phyloP scores from a whole-genome alignment of 2,113 vertebrate genomes.

The Argyrosomus japonicus region DNA sequence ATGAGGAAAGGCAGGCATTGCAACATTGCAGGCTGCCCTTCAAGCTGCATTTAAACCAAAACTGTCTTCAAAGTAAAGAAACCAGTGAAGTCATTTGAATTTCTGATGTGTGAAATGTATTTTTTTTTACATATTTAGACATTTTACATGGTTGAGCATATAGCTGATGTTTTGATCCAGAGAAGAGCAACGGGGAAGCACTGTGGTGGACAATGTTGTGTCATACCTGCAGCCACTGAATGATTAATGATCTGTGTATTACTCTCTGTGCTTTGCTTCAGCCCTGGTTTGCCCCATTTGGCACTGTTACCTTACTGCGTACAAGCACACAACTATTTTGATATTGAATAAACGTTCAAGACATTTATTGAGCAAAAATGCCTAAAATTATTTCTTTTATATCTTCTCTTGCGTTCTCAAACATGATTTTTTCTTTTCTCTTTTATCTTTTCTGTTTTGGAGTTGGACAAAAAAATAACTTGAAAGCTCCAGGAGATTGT shows the following conservation, averaged over 20 bases:
- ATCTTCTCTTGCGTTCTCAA: too few relatives aligned
- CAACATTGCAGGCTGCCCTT: neutral
- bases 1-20: neutral
- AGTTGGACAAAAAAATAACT: too few relatives aligned
- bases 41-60: slow-evolving; percentile 6
- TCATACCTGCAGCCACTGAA: neutral
- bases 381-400: too few relatives aligned
- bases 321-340: neutral
- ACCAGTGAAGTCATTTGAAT: slow-evolving; percentile 6
- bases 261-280: neutral
- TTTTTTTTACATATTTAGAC: slow-evolving; percentile 11
- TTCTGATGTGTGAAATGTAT: neutral
- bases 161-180: slow-evolving; percentile 2
- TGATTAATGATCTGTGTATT: neutral
- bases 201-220: neutral
- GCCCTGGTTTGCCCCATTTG: neutral
- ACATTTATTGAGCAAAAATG: neutral
- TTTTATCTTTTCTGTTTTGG: too few relatives aligned
- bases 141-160: neutral
- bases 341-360: neutral
- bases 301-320: neutral
- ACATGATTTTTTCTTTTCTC: too few relatives aligned
- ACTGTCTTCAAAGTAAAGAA: slow-evolving; percentile 8
- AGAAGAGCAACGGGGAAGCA: neutral
- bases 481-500: too few relatives aligned